Evolutionary conservation across 2,113 vertebrate genomes (phyloP), one percentile per base, ranked within the genome.

Genomic region (Trichomycterus rosablanca): DNA sequence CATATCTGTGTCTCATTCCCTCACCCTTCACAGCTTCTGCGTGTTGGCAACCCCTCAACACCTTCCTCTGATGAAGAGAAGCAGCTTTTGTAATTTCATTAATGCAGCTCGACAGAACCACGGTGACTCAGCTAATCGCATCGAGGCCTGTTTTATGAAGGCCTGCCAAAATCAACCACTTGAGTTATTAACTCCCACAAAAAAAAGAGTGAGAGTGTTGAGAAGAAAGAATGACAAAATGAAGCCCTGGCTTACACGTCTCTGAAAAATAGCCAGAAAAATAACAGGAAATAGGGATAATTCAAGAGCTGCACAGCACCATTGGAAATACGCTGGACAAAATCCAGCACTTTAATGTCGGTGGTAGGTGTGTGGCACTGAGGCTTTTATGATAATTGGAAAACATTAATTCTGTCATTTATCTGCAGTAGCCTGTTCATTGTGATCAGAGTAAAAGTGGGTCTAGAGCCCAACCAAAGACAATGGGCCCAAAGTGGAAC

Each of bases 21-120:
- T 44, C 35, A 62, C 55, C 44, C 24, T 54, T 59, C 51, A 20
- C 52, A 18, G 44, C 19, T 70, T 14, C 12, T 4, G 40, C 16
- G 34, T 42, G 53, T 40, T 62, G 53, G 19, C 35, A 24, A 53
- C 15, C 16, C n/a, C 62, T 71, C 4, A 18, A 56, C 32, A 34
- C 42, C 35, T 22, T 30, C 43, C 26, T 56, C 37, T 53, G 46
- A 60, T 59, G 34, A 53, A 28, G 54, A 61, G 43, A 30, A 54
- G 37, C 45, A 56, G 35, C 62, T 60, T n/a, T 69, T 39, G 61
- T 74, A 57, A 71, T 68, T 63, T 63, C 59, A 73, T 73, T 67
- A 59, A 32, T 12, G 42, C 39, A 44, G 53, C 60, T 43, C 34
- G 48, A 40, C 46, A 60, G 50, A 52, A 10, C 7, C 40, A 24